Evolutionary conservation across 2,888 invertebrate genomes (phyloP), one percentile per base, ranked within the genome.

Genomic region (Argyra leucocephala): DNA sequence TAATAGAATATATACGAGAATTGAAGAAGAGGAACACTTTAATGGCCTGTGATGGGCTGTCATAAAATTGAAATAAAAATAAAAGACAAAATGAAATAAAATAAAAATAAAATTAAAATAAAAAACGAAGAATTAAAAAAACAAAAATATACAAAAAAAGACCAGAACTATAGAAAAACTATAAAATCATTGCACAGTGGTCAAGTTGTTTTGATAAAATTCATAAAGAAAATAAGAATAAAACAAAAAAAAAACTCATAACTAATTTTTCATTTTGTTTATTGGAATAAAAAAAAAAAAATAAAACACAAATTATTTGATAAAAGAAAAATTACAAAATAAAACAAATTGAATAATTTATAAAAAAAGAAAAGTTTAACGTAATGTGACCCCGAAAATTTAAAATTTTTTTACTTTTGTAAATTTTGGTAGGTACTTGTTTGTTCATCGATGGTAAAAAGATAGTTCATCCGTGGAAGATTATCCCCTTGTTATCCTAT

Each of bases 131-230:
- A 31, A 31, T 31, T 5, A 37, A 37, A 3, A 37, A 37, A 15
- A 37, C 37, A 37, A 37, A 37, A 37, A 37, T 9, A 37, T 9
- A 9, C 6, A 15, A 37, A 15, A 37, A 12, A 37, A 37, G 9
- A 37, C 9, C 6, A 37, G 12, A 37, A 15, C 37, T 37, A 37
- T 37, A 37, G 37, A 37, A 37, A 37, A 37, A 37, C 37, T 37
- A 37, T 37, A 37, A 37, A 37, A 37, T 37, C 37, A 37, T 37
- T 37, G 37, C 37, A 37, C 37, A 37, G 37, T 37, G 37, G 37
- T 37, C 37, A 15, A 37, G 37, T 37, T 37, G 37, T 37, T 37
- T 37, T 37, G 37, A 37, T 37, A 37, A 37, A 37, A 37, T 37
- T 37, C 5, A 15, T 15, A 37, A 37, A 37, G 15, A 37, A 37